These are phyloP conservation scores for Haplochromis vanheusdeni DNA, from an alignment of 2,113 vertebrate species.

Conservation along the genomic window DNA sequence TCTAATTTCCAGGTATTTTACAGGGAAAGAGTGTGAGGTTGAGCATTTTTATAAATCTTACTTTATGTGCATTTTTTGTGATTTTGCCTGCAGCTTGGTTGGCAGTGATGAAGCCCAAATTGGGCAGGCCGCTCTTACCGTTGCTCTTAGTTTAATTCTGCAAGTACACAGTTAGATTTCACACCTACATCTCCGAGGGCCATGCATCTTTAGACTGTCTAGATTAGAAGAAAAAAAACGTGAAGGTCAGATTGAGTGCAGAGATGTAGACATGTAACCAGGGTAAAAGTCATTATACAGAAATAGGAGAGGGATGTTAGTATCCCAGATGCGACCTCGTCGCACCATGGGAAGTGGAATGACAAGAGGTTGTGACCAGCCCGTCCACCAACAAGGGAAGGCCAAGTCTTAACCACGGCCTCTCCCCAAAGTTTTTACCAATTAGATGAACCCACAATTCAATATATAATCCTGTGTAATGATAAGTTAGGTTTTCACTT, in stretches of 20 bases:
- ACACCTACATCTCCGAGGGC: not conserved
- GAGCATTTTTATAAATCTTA: not conserved
- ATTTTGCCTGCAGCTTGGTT: not conserved
- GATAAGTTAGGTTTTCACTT: not conserved
- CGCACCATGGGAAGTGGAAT: not conserved
- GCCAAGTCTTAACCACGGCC: not conserved
- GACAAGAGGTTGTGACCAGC: not conserved
- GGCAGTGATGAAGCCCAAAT: not conserved
- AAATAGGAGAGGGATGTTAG: not conserved
- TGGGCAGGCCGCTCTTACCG: not conserved
- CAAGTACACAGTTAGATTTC: accelerated
- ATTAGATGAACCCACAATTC: not conserved
- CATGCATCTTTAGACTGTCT: not conserved
- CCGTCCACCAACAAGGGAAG: not conserved
- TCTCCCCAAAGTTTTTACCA: not conserved
- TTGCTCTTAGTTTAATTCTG: not conserved
- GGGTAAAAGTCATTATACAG: not conserved
- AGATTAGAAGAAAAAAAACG: not conserved
- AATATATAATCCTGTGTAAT: not conserved
- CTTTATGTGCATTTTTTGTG: not conserved
- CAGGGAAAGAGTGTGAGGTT: not conserved
- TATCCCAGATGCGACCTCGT: not conserved
- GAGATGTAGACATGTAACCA: not conserved
- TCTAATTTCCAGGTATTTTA: not conserved
- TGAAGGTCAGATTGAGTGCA: not conserved